phyloP scores from a whole-genome alignment of 2,113 vertebrate genomes.

The Mustela nigripes region DNA sequence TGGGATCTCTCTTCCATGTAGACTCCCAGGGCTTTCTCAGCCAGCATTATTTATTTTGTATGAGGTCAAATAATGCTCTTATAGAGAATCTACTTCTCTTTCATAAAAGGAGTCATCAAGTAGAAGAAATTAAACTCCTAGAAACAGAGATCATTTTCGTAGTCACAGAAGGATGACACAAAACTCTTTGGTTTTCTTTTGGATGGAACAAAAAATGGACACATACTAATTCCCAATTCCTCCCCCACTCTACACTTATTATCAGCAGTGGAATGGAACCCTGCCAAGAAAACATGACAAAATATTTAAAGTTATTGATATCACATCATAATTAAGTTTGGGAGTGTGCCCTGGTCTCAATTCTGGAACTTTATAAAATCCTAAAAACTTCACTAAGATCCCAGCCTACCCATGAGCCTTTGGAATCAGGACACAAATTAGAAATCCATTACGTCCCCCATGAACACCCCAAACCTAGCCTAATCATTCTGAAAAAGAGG shows the following conservation, averaged over 20 bases:
- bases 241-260: not conserved
- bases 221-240: not conserved
- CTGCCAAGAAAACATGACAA: not conserved
- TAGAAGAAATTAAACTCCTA: not conserved
- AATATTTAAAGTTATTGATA: not conserved
- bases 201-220: fast-evolving
- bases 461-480: not conserved
- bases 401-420: not conserved
- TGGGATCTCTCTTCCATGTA: not conserved
- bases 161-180: not conserved
- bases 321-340: not conserved
- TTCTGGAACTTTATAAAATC: not conserved
- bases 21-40: not conserved
- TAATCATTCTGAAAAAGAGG: not conserved
- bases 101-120: slow-evolving; percentile 47
- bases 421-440: not conserved
- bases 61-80: not conserved
- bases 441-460: not conserved
- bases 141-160: not conserved
- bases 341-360: not conserved
- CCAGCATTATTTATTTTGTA: not conserved
- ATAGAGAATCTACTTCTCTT: not conserved
- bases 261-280: not conserved
- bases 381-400: not conserved
- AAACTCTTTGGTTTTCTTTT: slow-evolving; percentile 51